A percentile compares a stretch with the other conserved stretches of the same genome.
These are phyloP conservation scores for Poecile montanus DNA, from an alignment of 2,797 vertebrate species.

Conservation along the genomic window DNA sequence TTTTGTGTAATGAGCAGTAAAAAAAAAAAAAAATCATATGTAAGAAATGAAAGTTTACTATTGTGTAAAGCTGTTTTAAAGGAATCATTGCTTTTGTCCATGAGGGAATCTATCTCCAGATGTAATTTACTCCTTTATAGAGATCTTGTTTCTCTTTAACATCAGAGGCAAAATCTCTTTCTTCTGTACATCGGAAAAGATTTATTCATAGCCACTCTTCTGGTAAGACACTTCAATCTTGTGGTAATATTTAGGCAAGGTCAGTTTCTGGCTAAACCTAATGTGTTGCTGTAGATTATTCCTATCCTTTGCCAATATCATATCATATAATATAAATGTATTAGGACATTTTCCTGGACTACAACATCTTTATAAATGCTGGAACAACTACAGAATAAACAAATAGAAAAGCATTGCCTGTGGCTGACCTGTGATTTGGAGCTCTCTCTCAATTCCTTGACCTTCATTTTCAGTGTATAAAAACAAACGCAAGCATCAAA, in stretches of 20 bases:
- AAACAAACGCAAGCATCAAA: background rate
- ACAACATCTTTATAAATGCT: background rate
- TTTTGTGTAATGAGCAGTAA: background rate
- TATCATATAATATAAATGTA: constrained; percentile 24
- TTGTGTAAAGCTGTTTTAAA: background rate
- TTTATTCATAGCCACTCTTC: background rate
- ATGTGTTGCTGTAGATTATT: background rate
- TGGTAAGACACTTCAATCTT: background rate
- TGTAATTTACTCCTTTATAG: background rate
- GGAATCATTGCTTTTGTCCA: background rate
- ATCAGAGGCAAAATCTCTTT: background rate
- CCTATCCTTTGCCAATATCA: constrained; percentile 24
- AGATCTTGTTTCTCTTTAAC: background rate
- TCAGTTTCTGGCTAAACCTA: constrained; percentile 5
- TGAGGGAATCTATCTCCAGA: background rate
- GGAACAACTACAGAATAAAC: constrained; percentile 57
- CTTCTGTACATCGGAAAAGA: background rate
- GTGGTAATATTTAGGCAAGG: background rate
- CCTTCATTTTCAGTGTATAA: background rate
- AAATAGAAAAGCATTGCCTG: constrained; percentile 30
- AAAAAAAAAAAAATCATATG: background rate
- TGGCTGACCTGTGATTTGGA: background rate
- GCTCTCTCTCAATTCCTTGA: background rate
- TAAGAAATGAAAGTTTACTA: background rate
- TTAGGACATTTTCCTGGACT: constrained; percentile 58